phyloP scores from a whole-genome alignment of 2,797 vertebrate species.

The Pantherophis vulpinus region DNA sequence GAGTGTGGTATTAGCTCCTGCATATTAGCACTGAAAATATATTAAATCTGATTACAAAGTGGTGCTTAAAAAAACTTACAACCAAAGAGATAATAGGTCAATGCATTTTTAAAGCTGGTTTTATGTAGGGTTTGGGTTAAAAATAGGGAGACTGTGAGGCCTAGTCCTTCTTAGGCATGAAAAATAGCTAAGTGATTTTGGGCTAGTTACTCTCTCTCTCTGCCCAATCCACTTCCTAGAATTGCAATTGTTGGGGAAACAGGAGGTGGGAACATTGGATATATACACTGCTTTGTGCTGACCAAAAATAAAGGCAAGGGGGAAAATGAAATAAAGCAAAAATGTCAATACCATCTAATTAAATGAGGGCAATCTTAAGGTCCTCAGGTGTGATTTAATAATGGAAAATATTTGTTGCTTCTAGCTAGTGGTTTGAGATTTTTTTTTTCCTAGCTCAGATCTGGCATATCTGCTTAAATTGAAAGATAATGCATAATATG shows the following conservation, averaged over 20 bases:
- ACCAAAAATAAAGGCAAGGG: background rate
- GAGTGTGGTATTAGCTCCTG: background rate
- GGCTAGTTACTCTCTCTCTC: background rate
- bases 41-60: background rate
- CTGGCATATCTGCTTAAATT: background rate
- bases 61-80: background rate
- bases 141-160: background rate
- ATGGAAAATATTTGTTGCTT: background rate
- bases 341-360: background rate
- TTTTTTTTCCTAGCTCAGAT: background rate
- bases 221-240: background rate
- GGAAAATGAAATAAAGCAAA: background rate
- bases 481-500: background rate
- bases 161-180: background rate
- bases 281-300: background rate
- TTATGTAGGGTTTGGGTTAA: background rate
- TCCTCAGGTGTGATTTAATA: background rate
- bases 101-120: background rate
- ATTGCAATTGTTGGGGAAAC: background rate
- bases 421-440: background rate
- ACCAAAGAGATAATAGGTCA: background rate
- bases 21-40: background rate
- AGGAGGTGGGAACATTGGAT: background rate
- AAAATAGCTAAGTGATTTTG: background rate
- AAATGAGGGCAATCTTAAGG: background rate